These are phyloP conservation scores for Pherbina coryleti DNA, from an alignment of 2,888 invertebrate genomes.

Conservation along the genomic window DNA sequence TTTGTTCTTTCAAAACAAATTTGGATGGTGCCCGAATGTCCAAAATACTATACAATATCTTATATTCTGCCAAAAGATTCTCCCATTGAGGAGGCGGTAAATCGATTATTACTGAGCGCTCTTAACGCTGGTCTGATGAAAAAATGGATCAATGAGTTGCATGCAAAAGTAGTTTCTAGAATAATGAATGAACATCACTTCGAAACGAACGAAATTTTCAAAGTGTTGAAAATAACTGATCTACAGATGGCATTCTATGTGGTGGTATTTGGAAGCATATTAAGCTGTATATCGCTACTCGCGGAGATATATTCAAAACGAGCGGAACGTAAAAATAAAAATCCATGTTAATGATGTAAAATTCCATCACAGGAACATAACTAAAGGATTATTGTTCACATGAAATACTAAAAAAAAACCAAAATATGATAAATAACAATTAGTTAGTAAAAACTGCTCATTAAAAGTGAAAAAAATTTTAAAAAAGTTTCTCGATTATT, in stretches of 20 bases:
- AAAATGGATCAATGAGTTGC: slow-evolving; percentile 66
- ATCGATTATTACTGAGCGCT: slow-evolving; percentile 60
- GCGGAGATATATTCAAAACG: slow-evolving; percentile 47
- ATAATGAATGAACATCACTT: slow-evolving; percentile 48
- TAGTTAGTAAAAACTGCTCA: too few species aligned
- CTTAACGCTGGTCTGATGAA: slow-evolving; percentile 63
- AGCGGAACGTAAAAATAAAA: too few species aligned
- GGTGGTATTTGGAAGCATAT: slow-evolving; percentile 59
- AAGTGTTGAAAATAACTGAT: slow-evolving; percentile 63
- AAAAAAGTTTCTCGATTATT: too few species aligned
- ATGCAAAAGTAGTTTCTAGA: slow-evolving; percentile 52
- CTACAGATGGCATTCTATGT: slow-evolving; percentile 68
- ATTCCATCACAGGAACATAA: too few species aligned
- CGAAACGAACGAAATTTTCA: slow-evolving; percentile 48
- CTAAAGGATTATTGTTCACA: too few species aligned
- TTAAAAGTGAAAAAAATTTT: too few species aligned
- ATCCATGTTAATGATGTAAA: too few species aligned
- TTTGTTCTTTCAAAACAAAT: slow-evolving; percentile 55
- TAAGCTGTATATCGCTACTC: slow-evolving; percentile 52
- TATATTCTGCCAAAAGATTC: slow-evolving; percentile 66
- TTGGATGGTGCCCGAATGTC: slow-evolving; percentile 68
- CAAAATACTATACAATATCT: slow-evolving; percentile 66
- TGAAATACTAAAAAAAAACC: too few species aligned
- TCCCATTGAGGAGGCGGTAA: slow-evolving; percentile 64
- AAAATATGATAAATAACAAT: too few species aligned